Evolutionary conservation across 2,888 invertebrate species (phyloP).

Genomic region (Leuctra nigra): DNA sequence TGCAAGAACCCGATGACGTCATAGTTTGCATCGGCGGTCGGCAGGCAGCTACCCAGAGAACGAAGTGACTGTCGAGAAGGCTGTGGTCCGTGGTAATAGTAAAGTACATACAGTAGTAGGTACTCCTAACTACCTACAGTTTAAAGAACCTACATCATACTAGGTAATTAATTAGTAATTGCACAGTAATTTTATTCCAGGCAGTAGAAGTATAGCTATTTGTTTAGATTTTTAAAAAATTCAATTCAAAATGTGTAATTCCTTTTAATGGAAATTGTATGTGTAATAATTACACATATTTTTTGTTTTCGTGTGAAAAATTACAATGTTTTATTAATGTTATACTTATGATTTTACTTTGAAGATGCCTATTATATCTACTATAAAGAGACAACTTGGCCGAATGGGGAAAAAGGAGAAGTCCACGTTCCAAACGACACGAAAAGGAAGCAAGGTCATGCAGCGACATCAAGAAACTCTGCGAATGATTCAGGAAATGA

Average conservation of each 20-base stretch:
- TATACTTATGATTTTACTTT: slow-evolving; percentile 5
- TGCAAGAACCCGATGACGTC: too few relatives aligned
- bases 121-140: too few relatives aligned
- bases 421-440: not conserved
- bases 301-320: not conserved
- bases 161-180: not conserved
- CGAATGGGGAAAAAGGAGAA: not conserved
- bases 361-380: slow-evolving; percentile 20
- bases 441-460: slow-evolving; percentile 14
- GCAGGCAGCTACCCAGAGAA: too few relatives aligned
- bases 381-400: slow-evolving; percentile 16
- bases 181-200: not conserved
- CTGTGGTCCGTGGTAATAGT: too few relatives aligned
- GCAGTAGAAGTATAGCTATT: too few relatives aligned
- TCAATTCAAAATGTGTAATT: not conserved
- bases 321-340: not conserved
- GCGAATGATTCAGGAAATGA: slow-evolving; percentile 15
- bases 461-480: slow-evolving; percentile 20
- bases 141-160: slow-evolving; percentile 6
- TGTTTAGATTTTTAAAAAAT: too few relatives aligned
- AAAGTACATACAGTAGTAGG: too few relatives aligned
- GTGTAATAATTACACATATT: not conserved
- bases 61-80: too few relatives aligned
- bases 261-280: not conserved
- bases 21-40: too few relatives aligned